phyloP scores from a whole-genome alignment of 2,113 vertebrate genomes.

The Rhea pennata region DNA sequence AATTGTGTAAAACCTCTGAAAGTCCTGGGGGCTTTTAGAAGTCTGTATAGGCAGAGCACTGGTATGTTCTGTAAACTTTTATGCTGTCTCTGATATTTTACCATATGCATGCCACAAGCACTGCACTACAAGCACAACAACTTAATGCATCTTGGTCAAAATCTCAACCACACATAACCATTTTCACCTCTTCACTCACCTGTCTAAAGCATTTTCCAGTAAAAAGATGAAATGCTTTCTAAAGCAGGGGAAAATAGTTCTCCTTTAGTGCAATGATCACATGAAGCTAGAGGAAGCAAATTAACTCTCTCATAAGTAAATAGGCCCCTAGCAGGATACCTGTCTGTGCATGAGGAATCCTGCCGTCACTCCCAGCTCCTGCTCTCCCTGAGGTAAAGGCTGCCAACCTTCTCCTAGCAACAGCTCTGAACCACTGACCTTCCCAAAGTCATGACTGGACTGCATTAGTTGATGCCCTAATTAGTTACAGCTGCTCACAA shows the following conservation, averaged over 20 bases:
- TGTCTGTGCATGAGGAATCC: not conserved
- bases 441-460: not conserved
- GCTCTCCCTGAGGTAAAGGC: not conserved
- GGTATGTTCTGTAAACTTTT: not conserved
- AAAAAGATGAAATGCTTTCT: not conserved
- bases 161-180: not conserved
- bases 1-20: not conserved
- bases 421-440: not conserved
- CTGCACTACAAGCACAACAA: not conserved
- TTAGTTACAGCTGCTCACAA: not conserved
- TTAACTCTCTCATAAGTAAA: not conserved
- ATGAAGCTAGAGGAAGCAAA: not conserved
- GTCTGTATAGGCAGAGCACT: too few relatives aligned
- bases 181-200: not conserved
- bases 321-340: not conserved
- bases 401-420: not conserved
- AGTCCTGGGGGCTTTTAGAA: not conserved
- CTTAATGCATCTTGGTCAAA: not conserved
- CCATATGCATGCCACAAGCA: not conserved
- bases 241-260: not conserved
- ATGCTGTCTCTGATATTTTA: not conserved
- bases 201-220: not conserved
- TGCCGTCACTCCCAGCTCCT: not conserved
- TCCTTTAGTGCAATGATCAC: not conserved
- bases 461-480: not conserved